phyloP scores from a whole-genome alignment of 2,888 invertebrate species.

The Meteorus colon region DNA sequence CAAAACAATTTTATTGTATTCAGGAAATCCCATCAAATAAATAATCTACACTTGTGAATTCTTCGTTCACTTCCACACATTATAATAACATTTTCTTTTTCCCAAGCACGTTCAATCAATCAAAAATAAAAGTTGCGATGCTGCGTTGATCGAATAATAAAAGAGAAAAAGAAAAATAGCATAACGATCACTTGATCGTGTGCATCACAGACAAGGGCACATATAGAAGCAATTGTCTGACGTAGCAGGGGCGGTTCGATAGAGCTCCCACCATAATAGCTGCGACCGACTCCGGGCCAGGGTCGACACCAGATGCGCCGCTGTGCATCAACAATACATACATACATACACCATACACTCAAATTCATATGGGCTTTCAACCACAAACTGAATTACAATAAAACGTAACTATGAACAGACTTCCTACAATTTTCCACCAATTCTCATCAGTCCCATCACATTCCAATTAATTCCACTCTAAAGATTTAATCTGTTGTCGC shows the following conservation, averaged over 20 bases:
- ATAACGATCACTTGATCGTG: not conserved
- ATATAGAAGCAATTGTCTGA: slow-evolving; percentile 24
- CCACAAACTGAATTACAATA: not conserved
- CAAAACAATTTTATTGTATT: not conserved
- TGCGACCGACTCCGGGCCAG: slow-evolving; percentile 39
- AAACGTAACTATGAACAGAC: not conserved
- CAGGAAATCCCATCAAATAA: not conserved
- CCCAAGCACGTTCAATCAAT: no score
- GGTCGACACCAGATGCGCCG: slow-evolving; percentile 32
- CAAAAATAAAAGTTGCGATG: no score
- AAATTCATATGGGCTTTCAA: not conserved
- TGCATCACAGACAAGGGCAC: not conserved
- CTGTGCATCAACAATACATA: not conserved
- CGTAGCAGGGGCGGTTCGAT: slow-evolving; percentile 41
- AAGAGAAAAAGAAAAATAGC: not conserved
- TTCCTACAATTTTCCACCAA: not conserved
- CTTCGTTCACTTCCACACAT: no score
- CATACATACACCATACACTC: not conserved
- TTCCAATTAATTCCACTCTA: slow-evolving; percentile 16
- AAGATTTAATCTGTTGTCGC: slow-evolving; percentile 3
- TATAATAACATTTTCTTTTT: no score
- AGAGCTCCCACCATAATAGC: slow-evolving; percentile 38
- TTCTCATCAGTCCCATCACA: not conserved
- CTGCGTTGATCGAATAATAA: not conserved
- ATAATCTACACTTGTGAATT: no score